Evolutionary conservation across 1,140 invertebrate genomes (phyloP).

Genomic region (Bombus sibiricus): DNA sequence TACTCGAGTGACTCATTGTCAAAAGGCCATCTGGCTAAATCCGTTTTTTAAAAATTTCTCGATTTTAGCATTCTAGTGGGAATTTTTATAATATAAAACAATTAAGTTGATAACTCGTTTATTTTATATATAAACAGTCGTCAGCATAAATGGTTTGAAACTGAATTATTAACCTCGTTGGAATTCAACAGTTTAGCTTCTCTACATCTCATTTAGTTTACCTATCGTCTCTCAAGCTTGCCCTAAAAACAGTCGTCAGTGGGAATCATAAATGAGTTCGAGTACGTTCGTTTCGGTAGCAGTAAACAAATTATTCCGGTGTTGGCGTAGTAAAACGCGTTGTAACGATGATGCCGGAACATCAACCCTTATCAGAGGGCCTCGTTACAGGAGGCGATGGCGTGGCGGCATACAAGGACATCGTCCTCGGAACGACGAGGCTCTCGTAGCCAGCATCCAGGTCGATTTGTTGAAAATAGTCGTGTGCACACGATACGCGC

Average conservation of each 20-base stretch:
- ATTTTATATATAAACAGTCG: not conserved
- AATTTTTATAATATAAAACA: not conserved
- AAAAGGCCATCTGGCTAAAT: not conserved
- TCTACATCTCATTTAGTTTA: not conserved
- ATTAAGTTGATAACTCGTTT: not conserved
- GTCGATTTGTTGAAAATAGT: constrained; percentile 54
- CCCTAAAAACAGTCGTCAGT: not conserved
- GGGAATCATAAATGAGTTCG: not conserved
- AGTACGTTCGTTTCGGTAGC: not conserved
- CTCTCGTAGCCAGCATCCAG: constrained; percentile 13
- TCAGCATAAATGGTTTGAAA: not conserved
- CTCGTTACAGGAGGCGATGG: not conserved
- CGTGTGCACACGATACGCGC: constrained; percentile 21
- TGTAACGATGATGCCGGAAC: constrained; percentile 28
- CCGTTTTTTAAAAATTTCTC: not conserved
- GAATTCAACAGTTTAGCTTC: not conserved
- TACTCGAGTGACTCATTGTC: not conserved
- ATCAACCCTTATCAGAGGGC: constrained; percentile 38
- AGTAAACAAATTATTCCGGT: not conserved
- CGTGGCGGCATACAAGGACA: not conserved
- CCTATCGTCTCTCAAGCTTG: not conserved
- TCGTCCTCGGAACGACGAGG: constrained; percentile 8
- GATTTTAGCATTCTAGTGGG: not conserved
- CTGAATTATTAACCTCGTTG: not conserved
- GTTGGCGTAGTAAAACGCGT: constrained; percentile 11